Evolutionary conservation across 1,140 invertebrate genomes (phyloP).

Genomic region (Hylaeus volcanicus): DNA sequence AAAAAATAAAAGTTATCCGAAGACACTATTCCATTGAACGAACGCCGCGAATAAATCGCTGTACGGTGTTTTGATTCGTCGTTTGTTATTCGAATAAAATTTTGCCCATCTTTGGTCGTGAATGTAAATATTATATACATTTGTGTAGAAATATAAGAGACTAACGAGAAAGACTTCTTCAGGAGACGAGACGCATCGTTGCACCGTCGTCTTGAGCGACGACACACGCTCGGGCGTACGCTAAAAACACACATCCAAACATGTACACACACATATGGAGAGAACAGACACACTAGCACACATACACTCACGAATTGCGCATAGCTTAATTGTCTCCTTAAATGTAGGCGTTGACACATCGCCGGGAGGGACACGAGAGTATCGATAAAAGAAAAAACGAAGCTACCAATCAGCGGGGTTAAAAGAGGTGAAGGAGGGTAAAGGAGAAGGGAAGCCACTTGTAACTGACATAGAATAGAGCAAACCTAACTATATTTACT

Average conservation of each 20-base stretch:
- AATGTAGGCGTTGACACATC: slow-evolving; percentile 69
- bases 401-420: slow-evolving; percentile 8
- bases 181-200: slow-evolving; percentile 11
- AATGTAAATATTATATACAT: slow-evolving; percentile 65
- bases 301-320: slow-evolving; percentile 50
- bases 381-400: slow-evolving; percentile 8
- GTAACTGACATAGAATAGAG: slow-evolving; percentile 74
- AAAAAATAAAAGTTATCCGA: too few species aligned
- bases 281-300: background rate
- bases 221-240: background rate
- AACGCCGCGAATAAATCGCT: too few species aligned
- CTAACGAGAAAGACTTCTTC: background rate
- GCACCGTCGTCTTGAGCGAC: background rate
- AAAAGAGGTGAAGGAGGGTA: slow-evolving; percentile 22
- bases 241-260: slow-evolving; percentile 11
- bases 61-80: too few species aligned
- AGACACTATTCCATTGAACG: too few species aligned
- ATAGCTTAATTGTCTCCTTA: slow-evolving; percentile 75
- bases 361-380: slow-evolving; percentile 45
- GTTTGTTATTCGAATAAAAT: too few species aligned
- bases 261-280: background rate
- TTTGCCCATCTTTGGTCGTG: slow-evolving; percentile 14
- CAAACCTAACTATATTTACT: slow-evolving; percentile 77
- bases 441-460: slow-evolving; percentile 58
- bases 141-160: slow-evolving; percentile 51